These are phyloP conservation scores for Pangasianodon gigas DNA, from an alignment of 2,113 vertebrate genomes.

Conservation along the genomic window DNA sequence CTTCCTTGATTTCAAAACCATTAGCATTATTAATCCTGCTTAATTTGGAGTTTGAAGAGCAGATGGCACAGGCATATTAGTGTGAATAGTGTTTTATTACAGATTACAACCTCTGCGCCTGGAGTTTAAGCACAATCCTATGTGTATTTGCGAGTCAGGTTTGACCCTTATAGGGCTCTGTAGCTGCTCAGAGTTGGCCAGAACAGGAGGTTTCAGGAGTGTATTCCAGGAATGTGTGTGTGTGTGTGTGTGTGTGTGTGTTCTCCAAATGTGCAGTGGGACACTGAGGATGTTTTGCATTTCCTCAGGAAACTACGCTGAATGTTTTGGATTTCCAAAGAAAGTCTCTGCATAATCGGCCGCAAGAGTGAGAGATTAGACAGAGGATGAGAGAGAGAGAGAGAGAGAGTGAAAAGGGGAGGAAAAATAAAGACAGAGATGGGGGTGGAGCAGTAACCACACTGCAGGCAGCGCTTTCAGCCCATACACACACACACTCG, in stretches of 20 bases:
- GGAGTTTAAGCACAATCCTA: not conserved
- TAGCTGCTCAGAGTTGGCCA: not conserved
- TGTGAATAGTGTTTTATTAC: not conserved
- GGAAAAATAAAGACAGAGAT: slow-evolving; percentile 1
- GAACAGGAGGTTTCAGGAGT: not conserved
- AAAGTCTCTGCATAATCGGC: not conserved
- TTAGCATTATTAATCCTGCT: not conserved
- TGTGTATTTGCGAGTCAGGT: not conserved
- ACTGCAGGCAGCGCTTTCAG: slow-evolving; percentile 27
- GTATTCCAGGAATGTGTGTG: not conserved
- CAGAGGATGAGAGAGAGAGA: not conserved
- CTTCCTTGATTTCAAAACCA: not conserved
- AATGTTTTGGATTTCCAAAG: not conserved
- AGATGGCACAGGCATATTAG: not conserved
- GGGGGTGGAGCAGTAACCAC: slow-evolving; percentile 32
- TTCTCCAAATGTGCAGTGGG: not conserved
- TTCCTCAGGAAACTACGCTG: slow-evolving; percentile 7
- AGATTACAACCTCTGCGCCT: not conserved
- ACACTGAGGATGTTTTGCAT: not conserved
- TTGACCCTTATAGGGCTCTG: not conserved
- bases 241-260: slow-evolving; percentile 38
- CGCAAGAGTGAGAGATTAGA: not conserved
- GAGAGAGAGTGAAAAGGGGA: not conserved
- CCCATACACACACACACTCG: not conserved
- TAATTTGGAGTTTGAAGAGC: not conserved